Conservation (phyloP, 2,888 invertebrate species). For the Volucella zonaria region DNA sequence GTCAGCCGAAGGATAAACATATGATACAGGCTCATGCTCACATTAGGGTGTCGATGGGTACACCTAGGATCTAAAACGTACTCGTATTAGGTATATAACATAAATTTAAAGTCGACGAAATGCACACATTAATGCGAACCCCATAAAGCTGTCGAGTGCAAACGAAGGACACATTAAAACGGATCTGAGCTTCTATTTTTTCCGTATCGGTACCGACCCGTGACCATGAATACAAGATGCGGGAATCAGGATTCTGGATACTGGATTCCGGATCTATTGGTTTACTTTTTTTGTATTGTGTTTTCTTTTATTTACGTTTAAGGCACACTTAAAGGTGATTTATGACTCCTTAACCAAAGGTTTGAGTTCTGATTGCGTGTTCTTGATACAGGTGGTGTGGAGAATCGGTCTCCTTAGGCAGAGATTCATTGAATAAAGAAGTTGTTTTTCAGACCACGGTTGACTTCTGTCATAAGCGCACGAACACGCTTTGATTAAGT, state of each 20-base stretch:
- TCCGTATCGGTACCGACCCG: not conserved
- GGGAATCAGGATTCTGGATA: not conserved
- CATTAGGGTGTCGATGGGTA: not conserved
- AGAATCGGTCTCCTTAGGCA: no score
- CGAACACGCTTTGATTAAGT: no score
- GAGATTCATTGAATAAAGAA: no score
- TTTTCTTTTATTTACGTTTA: conserved; percentile 3
- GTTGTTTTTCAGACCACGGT: no score
- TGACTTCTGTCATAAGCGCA: no score
- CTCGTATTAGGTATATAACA: not conserved
- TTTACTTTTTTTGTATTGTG: no score
- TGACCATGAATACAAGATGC: conserved; percentile 14
- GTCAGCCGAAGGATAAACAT: not conserved
- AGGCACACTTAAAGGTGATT: conserved; percentile 12
- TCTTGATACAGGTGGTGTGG: not conserved
- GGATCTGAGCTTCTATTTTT: conserved; percentile 3
- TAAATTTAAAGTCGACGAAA: conserved; percentile 28
- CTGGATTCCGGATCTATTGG: no score
- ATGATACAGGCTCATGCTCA: not conserved
- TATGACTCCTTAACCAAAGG: conserved; percentile 2
- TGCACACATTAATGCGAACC: conserved; percentile 16
- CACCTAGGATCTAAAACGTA: not conserved
- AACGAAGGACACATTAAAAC: conserved; percentile 14
- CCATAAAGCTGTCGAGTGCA: not conserved
- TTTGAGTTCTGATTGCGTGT: not conserved